phyloP scores from a whole-genome alignment of 2,113 vertebrate species.

The Myrmecophaga tridactyla region DNA sequence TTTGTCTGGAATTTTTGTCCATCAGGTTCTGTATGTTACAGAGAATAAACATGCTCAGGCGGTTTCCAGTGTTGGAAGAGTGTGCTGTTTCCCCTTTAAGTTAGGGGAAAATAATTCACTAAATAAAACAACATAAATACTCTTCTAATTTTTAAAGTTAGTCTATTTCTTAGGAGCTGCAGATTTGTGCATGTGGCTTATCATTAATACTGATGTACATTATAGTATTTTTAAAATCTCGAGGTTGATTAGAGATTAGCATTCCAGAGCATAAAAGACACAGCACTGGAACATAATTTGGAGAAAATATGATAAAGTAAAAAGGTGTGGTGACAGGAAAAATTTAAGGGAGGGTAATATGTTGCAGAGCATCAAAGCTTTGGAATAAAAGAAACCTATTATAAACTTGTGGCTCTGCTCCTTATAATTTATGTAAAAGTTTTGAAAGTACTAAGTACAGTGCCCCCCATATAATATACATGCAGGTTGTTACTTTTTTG shows the following conservation, averaged over 20 bases:
- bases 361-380: not conserved
- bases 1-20: not conserved
- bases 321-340: not conserved
- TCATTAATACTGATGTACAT: constrained; percentile 1
- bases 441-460: not conserved
- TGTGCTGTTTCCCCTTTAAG: constrained; percentile 5
- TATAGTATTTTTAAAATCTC: not conserved
- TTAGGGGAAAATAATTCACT: not conserved
- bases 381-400: not conserved
- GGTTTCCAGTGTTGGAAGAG: not conserved
- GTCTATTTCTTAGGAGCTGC: not conserved
- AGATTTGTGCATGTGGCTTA: constrained; percentile 46
- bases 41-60: not conserved
- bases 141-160: not conserved
- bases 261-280: not conserved
- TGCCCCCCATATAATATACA: not conserved
- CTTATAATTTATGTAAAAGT: not conserved
- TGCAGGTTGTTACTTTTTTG: not conserved
- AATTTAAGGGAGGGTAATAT: not conserved
- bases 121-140: not conserved
- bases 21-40: not conserved
- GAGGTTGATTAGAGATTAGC: not conserved
- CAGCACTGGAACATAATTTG: not conserved
- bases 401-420: not conserved
- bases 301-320: not conserved